Evolutionary conservation across 2,888 invertebrate species (phyloP).

Genomic region (Luperina testacea): DNA sequence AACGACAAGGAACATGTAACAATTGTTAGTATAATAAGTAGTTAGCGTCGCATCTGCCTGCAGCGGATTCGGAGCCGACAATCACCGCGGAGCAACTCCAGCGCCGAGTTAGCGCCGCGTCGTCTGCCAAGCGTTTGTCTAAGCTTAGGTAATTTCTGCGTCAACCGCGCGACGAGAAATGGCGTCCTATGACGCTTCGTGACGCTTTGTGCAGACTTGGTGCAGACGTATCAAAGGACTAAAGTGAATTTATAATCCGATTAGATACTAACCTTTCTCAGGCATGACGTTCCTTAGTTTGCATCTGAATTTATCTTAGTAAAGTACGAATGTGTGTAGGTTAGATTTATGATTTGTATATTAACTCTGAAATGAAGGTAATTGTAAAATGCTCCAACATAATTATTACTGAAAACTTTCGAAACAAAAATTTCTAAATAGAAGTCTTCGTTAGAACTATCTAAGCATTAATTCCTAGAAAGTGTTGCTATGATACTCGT

Average conservation of each 20-base stretch:
- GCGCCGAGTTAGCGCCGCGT: constrained; percentile 58
- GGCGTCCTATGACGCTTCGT: constrained; percentile 46
- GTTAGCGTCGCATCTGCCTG: constrained; percentile 66
- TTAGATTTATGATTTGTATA: background rate
- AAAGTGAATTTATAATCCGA: constrained; percentile 55
- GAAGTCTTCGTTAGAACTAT: background rate
- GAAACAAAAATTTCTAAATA: background rate
- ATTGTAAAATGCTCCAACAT: background rate
- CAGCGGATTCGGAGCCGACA: constrained; percentile 66
- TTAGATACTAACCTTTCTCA: constrained; percentile 43
- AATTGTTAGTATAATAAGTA: constrained; percentile 70
- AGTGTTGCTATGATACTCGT: constrained; percentile 11
- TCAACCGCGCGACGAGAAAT: constrained; percentile 66
- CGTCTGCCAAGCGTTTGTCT: constrained; percentile 66
- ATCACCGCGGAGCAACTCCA: constrained; percentile 64
- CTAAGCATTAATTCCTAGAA: constrained; percentile 5
- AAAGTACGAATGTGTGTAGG: too few species aligned
- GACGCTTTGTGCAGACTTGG: constrained; percentile 62
- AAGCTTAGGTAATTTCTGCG: constrained; percentile 69
- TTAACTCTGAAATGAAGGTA: background rate
- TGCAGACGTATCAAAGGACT: constrained; percentile 60
- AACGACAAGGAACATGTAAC: constrained; percentile 44
- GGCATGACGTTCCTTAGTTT: constrained; percentile 9
- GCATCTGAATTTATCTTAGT: background rate
- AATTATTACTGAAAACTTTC: background rate